Evolutionary conservation across 23 tunicate species (phyloP), one percentile per base, ranked within the genome.

Genomic region (Halocynthia roretzi): DNA sequence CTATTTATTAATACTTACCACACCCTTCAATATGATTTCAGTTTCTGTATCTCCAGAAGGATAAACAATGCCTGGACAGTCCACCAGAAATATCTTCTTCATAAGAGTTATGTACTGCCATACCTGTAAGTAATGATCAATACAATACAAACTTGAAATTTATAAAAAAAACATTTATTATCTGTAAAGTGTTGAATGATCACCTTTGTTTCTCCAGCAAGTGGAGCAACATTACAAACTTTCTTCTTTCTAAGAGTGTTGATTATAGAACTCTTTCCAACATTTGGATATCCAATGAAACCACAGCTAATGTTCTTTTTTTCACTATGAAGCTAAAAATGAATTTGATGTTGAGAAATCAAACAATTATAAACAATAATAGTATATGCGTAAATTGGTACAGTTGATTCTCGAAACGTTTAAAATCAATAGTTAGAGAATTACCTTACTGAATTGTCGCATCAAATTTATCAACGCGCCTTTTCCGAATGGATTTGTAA

Each of bases 171-270:
- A 5, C 11, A 67, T 50, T 31, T 49, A 76, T 31, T 10, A 48
- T 62, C 44, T 31, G 44, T 31, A 4, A 31, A 31, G 44, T 31
- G 44, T 31, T 31, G 44, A 31, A 31, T 31, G 44, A 31, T 31
- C 44, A 91, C 97, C 78, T 93, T 93, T 8, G 98, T 93, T 69
- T 93, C 98, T 56, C 98, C 98, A 62, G 98, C 94, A 5, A 93
- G 53, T 15, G 98, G 98, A 44, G 98, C 98, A 19, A 85, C 94
- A 51, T 93, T 93, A 58, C 98, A 93, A 21, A 87, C 94, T 77
- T 87, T 83, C 84, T 87, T 93, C 57, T 83, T 93, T 71, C 86
- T 76, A 77, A 93, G 23, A 58, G 98, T 93, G 61, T 93, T 93
- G 68, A 93, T 93, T 66, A 93, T 84, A 5, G 98, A 87, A 87